phyloP scores from a whole-genome alignment of 1,140 invertebrate species.

The Harlomillsia oculata region DNA sequence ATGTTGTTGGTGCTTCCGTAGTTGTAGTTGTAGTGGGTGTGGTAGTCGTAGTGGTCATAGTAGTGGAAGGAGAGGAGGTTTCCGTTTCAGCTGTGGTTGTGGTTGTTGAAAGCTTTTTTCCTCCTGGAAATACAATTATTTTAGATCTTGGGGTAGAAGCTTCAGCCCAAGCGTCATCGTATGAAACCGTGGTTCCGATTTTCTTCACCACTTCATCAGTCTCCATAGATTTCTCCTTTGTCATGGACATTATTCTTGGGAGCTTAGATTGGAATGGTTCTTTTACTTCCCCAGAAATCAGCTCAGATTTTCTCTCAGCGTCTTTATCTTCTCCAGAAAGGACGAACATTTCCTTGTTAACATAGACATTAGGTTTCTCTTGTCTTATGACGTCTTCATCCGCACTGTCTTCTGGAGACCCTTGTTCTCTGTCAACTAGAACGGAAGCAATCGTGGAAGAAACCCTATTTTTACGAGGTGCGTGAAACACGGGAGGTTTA shows the following conservation, averaged over 20 bases:
- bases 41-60: constrained; percentile 1
- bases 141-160: too few relatives aligned
- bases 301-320: constrained; percentile 1
- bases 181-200: constrained; percentile 11
- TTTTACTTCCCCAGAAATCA: constrained; percentile 18
- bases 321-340: constrained; percentile 22
- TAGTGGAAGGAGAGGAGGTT: not conserved
- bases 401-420: not conserved
- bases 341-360: constrained; percentile 26
- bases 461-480: not conserved
- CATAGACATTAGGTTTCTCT: constrained; percentile 7
- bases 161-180: too few relatives aligned
- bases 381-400: not conserved
- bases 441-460: not conserved
- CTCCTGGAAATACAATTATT: too few relatives aligned
- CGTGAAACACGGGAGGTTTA: too few relatives aligned
- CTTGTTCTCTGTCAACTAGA: not conserved
- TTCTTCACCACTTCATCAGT: constrained; percentile 27
- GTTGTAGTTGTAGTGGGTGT: not conserved
- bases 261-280: constrained; percentile 8
- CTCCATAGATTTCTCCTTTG: not conserved
- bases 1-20: not conserved
- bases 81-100: not conserved
- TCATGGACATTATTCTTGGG: not conserved
- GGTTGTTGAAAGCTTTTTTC: not conserved